Evolutionary conservation across 2,888 invertebrate species (phyloP), one percentile per base, ranked within the genome.

Genomic region (Thereva unica): DNA sequence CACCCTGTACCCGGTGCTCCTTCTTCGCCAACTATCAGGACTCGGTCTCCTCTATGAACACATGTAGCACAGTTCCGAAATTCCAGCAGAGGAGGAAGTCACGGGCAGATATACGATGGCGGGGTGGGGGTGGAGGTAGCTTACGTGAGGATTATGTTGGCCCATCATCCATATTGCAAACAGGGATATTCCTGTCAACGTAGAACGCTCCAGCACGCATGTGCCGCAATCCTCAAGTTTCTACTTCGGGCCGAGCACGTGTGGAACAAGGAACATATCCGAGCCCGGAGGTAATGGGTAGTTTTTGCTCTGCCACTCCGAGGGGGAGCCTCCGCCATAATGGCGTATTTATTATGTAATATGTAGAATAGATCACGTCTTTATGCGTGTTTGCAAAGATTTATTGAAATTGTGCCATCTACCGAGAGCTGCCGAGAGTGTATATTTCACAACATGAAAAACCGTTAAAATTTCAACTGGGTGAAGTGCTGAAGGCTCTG

Each of bases 271-370:
- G 54, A 41, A 50, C 35, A 54, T 8, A 41, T 12, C 40, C 40
- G 42, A 45, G 50, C 37, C 10, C 52, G 44, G 10, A 9, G 8
- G 47, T 37, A n/a, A 23, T 10, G 59, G 41, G 8, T 59, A 35
- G 57, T 49, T 44, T 45, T n/a, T n/a, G 41, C n/a, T 47, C 40
- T n/a, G 61, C 47, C 47, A 41, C n/a, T 50, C 53, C 53, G 52
- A 23, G 23, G 45, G 52, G 56, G 61, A 49, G 12, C 54, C 54
- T 59, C 67, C 64, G 40, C 61, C 61, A 61, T 69, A 69, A 69
- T 69, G 69, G 69, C 67, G 67, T 66, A 66, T 69, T 69, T 69
- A 69, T 69, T 69, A 69, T 69, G 69, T 69, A 69, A 69, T 67
- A 69, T 69, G 67, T 67, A 69, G 66, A 69, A 69, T 66, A 69